Base-by-base conservation (phyloP, 1,140 invertebrate genomes). In the Aleiodes sp. region DNA sequence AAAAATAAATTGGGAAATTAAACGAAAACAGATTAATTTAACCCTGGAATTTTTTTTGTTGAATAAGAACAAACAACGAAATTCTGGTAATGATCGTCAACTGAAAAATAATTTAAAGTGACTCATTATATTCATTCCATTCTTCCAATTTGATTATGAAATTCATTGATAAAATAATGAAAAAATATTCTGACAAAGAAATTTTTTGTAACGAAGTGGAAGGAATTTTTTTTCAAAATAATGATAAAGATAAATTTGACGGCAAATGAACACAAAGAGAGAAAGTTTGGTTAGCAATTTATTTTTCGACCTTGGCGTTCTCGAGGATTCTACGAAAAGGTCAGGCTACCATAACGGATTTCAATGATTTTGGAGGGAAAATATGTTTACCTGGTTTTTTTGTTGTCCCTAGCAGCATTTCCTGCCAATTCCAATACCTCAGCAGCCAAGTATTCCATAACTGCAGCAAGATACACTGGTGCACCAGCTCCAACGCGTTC, bases 391-490 rank as follows among this genome's bases (percentile, higher is more conserved):
- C 86, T 86, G 2, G 80, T 77, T 71, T 85, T 88, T 16, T 83
- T 80, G 78, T 88, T 88, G 67, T 88, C 86, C 24, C 77, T 75
- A n/a, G 87, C 87, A 14, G 88, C 88, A 63, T 89, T 88, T 26
- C 85, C 87, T 10, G 88, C 84, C 70, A 89, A 80, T 71, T 89
- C 84, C 19, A 90, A 78, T 59, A 89, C 84, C 83, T 89, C 93
- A 80, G 92, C 92, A 71, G 89, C 78, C 16, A 89, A 75, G 76
- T 89, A 89, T 73, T 89, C 88, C 69, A 89, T 76, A 0, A 87
- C 87, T 6, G 91, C 91, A 3, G 91, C 86, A 29, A 92, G 73
- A 76, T 92, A 93, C 0, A 93, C 90, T 1, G 90, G 87, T 10
- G 90, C 89, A 12, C 89, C 90, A 75, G 85, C 84, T 31, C 91